Base-by-base conservation (phyloP, 2,113 vertebrate genomes). In the Grammatotria lemairii region DNA sequence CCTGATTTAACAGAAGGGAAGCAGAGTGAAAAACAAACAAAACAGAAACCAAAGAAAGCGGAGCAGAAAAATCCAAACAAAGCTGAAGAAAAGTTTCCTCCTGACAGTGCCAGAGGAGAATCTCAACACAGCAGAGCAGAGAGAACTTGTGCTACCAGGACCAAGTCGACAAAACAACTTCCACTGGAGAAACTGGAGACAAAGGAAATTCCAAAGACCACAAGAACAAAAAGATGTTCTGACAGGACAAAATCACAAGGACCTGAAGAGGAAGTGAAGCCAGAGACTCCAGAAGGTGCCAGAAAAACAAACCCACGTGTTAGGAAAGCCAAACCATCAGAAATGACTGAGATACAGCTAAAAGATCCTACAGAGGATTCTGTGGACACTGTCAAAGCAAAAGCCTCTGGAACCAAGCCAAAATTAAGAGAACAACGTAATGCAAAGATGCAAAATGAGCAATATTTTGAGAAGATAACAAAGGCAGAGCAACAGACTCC, bases 341-440 rank as follows among this genome's bases (percentile, higher is more conserved):
- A 8, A 2, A 49, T 42, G n/a, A 33, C 10, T 4, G 1, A 17
- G 19, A 57, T 1, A 3, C 4, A 40, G 16, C 40, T n/a, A 12
- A 80, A 78, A 38, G 17, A 75, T 12, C 47, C 49, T 3, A 51
- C n/a, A 78, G 49, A 53, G 47, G 23, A 8, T 40, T 17, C n/a
- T 33, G 0, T 9, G 2, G 28, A 75, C 21, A 26, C 0, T 2
- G 8, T 33, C 8, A 82, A 82, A 73, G n/a, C 9, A 40, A 88
- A 81, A 83, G 23, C 35, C 11, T 2, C 9, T 19, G 11, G 26
- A 7, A 19, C 8, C 5, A 68, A 68, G 19, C 33, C 7, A 40
- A 68, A 1, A 1, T 40, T 21, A 8, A 38, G 19, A 38, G 0
- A 8, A 21, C 19, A 68, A 40, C 7, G 0, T 58, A 3, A 4